Evolutionary conservation across 2,797 vertebrate genomes (phyloP).

Genomic region (Sebastolobus altivelis): DNA sequence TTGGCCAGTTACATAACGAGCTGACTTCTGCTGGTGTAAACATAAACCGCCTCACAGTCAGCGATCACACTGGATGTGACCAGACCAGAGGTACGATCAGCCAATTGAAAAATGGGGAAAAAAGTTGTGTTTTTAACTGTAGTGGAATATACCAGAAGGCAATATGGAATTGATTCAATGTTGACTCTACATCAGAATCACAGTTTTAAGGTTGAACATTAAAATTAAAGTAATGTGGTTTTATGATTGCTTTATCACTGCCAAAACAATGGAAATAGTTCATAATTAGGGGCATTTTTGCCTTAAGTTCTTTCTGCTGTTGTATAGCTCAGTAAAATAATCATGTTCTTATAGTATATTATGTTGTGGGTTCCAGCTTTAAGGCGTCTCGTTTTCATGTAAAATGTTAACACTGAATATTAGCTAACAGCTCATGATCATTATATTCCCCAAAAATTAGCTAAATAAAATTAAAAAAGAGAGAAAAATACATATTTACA

Average conservation of each 20-base stretch:
- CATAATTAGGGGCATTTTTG: background rate
- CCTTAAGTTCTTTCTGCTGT: background rate
- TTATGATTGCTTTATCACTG: background rate
- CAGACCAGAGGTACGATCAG: background rate
- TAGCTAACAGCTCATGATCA: background rate
- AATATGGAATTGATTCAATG: background rate
- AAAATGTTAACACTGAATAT: background rate
- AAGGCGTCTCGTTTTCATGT: background rate
- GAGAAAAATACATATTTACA: no score
- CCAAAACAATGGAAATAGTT: background rate
- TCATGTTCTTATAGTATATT: background rate
- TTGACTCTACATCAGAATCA: no score
- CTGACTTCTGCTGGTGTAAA: constrained; percentile 78
- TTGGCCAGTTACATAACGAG: constrained; percentile 73
- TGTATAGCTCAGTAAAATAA: background rate
- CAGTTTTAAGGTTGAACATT: background rate
- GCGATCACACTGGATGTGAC: constrained; percentile 82
- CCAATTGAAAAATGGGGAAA: background rate
- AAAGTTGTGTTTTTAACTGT: background rate
- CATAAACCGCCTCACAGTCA: constrained; percentile 64
- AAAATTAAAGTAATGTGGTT: background rate
- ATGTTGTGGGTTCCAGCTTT: background rate
- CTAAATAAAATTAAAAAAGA: background rate
- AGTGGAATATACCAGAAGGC: background rate
- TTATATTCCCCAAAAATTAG: background rate